A percentile compares a stretch with the other conserved stretches of the same genome.
These are phyloP conservation scores for Litoditis marina DNA, from an alignment of 2,888 invertebrate genomes.

Conservation along the genomic window DNA sequence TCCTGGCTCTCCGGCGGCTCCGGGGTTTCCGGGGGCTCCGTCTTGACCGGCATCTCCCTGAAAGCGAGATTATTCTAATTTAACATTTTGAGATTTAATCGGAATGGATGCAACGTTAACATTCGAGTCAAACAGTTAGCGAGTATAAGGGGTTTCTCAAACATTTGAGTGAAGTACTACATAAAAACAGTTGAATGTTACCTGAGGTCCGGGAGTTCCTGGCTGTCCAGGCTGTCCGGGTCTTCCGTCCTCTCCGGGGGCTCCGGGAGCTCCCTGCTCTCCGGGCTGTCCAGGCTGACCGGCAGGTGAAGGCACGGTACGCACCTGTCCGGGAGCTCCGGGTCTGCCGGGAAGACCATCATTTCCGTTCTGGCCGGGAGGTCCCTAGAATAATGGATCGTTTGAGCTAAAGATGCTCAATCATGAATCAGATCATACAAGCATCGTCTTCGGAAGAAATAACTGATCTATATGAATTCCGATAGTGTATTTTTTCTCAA, in stretches of 20 bases:
- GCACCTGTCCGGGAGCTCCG: constrained; percentile 39
- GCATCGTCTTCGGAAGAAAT: no score
- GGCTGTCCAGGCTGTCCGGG: constrained; percentile 45
- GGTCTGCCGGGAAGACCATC: constrained; percentile 42
- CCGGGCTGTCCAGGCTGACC: constrained; percentile 51
- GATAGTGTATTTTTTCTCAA: no score
- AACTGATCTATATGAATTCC: no score
- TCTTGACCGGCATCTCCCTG: constrained; percentile 34
- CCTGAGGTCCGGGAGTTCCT: constrained; percentile 27
- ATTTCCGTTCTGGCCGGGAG: constrained; percentile 43
- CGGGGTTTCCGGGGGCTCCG: constrained; percentile 42
- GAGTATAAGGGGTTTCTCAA: no score
- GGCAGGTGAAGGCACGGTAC: constrained; percentile 43
- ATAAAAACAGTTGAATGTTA: no score
- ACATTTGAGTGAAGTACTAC: not conserved
- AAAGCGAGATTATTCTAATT: no score
- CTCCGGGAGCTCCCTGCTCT: constrained; percentile 24
- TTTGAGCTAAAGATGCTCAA: no score
- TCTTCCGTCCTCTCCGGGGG: constrained; percentile 21
- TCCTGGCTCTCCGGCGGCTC: constrained; percentile 46
- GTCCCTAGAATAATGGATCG: no score
- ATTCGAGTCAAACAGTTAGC: no score
- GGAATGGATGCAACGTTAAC: not conserved
- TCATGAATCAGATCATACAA: no score
- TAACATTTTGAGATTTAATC: no score